phyloP scores from a whole-genome alignment of 2,888 invertebrate species.

The Sympetrum striolatum region DNA sequence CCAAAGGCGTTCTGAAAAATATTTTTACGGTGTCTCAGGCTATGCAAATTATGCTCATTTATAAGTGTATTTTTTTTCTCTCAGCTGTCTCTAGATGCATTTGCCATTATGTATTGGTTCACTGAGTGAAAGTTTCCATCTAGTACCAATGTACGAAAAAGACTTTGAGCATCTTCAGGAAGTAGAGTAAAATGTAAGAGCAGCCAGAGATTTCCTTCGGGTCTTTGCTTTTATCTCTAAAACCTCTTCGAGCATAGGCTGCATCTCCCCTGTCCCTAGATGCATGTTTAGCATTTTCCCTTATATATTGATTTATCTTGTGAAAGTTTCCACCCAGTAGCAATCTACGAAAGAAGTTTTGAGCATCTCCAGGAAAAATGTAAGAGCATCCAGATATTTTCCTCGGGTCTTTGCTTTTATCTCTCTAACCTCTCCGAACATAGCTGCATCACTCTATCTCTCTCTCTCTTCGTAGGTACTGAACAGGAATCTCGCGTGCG shows the following conservation, averaged over 20 bases:
- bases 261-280: too few species aligned
- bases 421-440: background rate
- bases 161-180: background rate
- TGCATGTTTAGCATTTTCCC: too few species aligned
- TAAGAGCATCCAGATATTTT: background rate
- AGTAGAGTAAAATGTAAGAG: background rate
- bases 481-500: slow-evolving; percentile 12
- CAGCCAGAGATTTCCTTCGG: background rate
- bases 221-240: background rate
- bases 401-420: background rate
- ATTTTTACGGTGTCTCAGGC: too few species aligned
- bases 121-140: too few species aligned
- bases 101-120: too few species aligned
- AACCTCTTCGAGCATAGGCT: background rate
- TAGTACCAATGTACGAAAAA: background rate
- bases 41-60: too few species aligned
- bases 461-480: background rate
- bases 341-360: background rate
- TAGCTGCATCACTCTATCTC: too few species aligned
- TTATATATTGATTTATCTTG: too few species aligned
- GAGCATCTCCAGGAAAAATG: background rate
- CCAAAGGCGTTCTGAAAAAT: too few species aligned
- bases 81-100: too few species aligned
- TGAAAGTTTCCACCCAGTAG: too few species aligned
- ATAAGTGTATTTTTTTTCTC: too few species aligned